Conservation (phyloP, 1,140 invertebrate genomes). For the Mamestra configurata region DNA sequence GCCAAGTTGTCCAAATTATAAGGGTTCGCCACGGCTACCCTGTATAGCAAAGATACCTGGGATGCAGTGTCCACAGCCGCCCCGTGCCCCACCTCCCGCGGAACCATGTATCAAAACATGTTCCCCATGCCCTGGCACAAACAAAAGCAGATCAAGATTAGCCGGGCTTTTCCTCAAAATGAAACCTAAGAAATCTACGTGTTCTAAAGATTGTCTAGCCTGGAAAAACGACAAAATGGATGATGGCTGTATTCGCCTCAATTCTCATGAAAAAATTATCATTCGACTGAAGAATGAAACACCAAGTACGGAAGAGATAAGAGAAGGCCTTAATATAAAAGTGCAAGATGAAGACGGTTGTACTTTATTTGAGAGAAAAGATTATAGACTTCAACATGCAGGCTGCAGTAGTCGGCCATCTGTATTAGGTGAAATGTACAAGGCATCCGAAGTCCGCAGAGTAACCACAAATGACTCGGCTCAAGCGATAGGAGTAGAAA, state of each 20-base stretch:
- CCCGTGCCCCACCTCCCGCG: slow-evolving; percentile 46
- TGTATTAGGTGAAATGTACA: slow-evolving; percentile 63
- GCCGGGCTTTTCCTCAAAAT: slow-evolving; percentile 62
- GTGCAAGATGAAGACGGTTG: slow-evolving; percentile 72
- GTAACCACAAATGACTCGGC: slow-evolving; percentile 54
- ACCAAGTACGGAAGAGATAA: slow-evolving; percentile 68
- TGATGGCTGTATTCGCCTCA: slow-evolving; percentile 56
- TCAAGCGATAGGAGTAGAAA: slow-evolving; percentile 26
- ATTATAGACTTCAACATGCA: slow-evolving; percentile 58
- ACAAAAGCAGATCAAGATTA: slow-evolving; percentile 46
- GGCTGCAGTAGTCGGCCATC: slow-evolving; percentile 9
- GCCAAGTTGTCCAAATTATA: slow-evolving; percentile 12
- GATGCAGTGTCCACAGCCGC: slow-evolving; percentile 9
- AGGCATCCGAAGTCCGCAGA: slow-evolving; percentile 63
- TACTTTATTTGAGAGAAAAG: slow-evolving; percentile 72
- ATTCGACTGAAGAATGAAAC: slow-evolving; percentile 63
- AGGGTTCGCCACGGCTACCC: not conserved
- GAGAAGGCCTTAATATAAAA: slow-evolving; percentile 68
- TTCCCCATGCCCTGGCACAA: not conserved
- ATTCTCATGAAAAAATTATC: slow-evolving; percentile 66
- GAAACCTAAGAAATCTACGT: slow-evolving; percentile 50
- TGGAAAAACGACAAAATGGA: slow-evolving; percentile 13
- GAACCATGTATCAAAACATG: not conserved
- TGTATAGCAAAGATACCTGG: not conserved
- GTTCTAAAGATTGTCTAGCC: slow-evolving; percentile 47